Conservation (phyloP, 1,140 invertebrate genomes). For the Diachasma alloeum region DNA sequence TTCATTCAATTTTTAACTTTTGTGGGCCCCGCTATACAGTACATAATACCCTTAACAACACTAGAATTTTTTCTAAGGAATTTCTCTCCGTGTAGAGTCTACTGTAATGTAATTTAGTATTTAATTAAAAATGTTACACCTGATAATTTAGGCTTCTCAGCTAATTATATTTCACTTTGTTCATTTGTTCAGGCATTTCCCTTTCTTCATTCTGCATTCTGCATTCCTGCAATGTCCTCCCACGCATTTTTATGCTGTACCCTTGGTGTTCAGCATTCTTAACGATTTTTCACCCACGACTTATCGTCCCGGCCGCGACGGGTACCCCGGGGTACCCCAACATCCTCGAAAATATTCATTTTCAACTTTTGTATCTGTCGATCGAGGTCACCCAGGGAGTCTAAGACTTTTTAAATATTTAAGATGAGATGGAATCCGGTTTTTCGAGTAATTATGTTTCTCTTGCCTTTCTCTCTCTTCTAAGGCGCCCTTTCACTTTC, state of each 20-base stretch:
- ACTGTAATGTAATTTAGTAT: no score
- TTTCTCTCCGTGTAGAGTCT: no score
- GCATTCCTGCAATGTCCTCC: not conserved
- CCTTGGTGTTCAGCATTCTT: no score
- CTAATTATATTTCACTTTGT: not conserved
- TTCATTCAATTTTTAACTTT: no score
- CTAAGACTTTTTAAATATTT: not conserved
- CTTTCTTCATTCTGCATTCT: not conserved
- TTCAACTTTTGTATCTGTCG: not conserved
- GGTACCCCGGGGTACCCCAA: not conserved
- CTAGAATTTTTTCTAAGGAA: no score
- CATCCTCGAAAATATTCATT: not conserved
- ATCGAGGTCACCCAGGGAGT: not conserved
- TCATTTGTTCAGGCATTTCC: not conserved
- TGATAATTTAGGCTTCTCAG: no score
- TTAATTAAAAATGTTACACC: no score
- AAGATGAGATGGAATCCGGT: not conserved
- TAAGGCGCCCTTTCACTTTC: not conserved
- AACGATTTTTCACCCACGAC: no score
- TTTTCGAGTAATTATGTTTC: not conserved
- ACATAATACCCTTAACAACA: no score
- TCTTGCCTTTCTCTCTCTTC: not conserved
- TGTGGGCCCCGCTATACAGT: no score
- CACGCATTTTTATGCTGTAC: not conserved
- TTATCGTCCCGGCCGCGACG: no score